Base-by-base conservation (phyloP, 1,140 invertebrate genomes). In the Formica selysi region DNA sequence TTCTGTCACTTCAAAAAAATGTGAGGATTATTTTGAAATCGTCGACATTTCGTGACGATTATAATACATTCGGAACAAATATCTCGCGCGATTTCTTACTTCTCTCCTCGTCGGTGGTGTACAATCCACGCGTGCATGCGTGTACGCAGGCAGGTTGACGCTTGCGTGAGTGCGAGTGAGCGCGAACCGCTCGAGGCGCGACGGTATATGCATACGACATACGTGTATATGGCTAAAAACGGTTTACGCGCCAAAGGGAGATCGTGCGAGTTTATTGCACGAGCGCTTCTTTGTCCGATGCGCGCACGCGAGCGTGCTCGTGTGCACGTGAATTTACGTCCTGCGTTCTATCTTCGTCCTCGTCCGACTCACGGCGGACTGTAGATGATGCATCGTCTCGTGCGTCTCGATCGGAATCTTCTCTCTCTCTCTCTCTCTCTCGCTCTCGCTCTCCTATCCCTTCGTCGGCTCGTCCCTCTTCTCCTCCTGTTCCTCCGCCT, bases 351-450 rank as follows among this genome's bases (percentile, higher is more conserved):
- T 74, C 86, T 74, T 59, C 76, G 48, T 90, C 89, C 79, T 90
- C 79, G 89, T 90, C 73, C 78, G 83, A 88, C 88, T 84, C 89
- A 83, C 87, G 59, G 83, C 61, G 71, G 83, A 65, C 86, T 76
- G 86, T 89, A 90, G 89, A 91, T 90, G 89, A 90, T 91, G 89
- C 89, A 91, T 91, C 86, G 89, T 86, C 89, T 86, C 86, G 83
- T 88, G 59, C 76, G 89, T 90, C 89, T 81, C 87, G 89, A 90
- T 87, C 83, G 61, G 78, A 61, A 71, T 67, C 44, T 64, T 74
- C 74, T 85, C 76, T 73, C 78, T 80, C 54, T 32, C 26, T 83
- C 78, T 36, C 44, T 38, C 78, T 41, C 32, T 48, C 22, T 22
- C 22, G 22, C 76, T 67, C 78, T 84, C 61, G 44, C 44, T 38